These are phyloP conservation scores for Prochilodus magdalenae DNA, from an alignment of 2,113 vertebrate species.

Conservation along the genomic window DNA sequence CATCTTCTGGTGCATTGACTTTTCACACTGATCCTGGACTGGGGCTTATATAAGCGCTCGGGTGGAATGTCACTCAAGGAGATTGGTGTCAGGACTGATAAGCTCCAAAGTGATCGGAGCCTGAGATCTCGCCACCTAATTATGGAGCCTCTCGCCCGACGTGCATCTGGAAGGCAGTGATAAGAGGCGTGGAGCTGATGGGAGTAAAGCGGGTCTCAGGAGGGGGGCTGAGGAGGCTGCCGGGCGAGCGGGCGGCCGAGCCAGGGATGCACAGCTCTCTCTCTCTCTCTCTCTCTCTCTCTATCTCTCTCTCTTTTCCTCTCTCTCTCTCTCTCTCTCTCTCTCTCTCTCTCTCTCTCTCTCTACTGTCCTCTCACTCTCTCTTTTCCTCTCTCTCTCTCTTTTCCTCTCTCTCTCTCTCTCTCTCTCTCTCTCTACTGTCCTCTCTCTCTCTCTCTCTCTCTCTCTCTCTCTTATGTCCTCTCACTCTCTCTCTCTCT, in stretches of 20 bases:
- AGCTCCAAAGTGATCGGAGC: constrained; percentile 59
- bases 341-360: too few relatives aligned
- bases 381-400: too few relatives aligned
- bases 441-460: too few relatives aligned
- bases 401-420: too few relatives aligned
- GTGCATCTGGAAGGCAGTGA: constrained; percentile 44
- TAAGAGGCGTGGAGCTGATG: constrained; percentile 56
- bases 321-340: too few relatives aligned
- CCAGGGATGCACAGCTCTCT: constrained; percentile 39
- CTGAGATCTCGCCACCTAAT: constrained; percentile 56
- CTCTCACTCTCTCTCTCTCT: too few relatives aligned
- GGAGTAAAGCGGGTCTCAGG: constrained; percentile 47
- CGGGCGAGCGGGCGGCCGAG: not conserved
- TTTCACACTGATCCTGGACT: constrained; percentile 54
- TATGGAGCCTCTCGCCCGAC: constrained; percentile 37
- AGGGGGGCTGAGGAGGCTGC: not conserved
- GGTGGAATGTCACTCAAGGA: constrained; percentile 59
- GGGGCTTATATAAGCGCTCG: constrained; percentile 51
- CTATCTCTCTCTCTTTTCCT: too few relatives aligned
- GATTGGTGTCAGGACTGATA: constrained; percentile 64
- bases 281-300: constrained; percentile 17
- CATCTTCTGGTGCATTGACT: constrained; percentile 58
- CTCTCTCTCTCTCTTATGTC: constrained; percentile 2
- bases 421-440: too few relatives aligned
- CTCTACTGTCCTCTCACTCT: too few relatives aligned